Base-by-base conservation (phyloP, 1,140 invertebrate species). In the Agrilus planipennis region DNA sequence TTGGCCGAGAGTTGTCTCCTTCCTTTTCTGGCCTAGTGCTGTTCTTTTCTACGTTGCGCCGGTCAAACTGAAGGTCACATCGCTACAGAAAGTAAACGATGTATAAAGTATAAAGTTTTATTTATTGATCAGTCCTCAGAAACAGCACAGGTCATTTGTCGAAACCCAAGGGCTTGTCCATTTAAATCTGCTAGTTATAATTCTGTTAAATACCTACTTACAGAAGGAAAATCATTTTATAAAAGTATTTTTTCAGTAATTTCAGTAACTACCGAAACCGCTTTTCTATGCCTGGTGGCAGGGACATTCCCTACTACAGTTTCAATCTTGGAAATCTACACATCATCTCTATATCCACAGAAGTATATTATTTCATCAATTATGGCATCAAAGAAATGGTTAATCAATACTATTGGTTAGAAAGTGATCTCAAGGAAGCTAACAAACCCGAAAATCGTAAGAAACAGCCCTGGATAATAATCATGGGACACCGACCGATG, bases 401-500 rank as follows among this genome's bases (percentile, higher is more conserved):
- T 5, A 75, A 79, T 46, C 93, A 98, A 61, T 97, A 84, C 57
- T 68, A 86, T 22, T 98, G 92, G 91, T 68, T 98, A 4, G 71
- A 79, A 32, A 60, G 77, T 20, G 93, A 97, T 65, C 65, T 98
- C 18, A 62, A 68, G 27, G 70, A 71, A 50, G 81, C 81, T 20
- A 80, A 71, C 40, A 58, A 54, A 36, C 72, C 72, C 1, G 71
- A 76, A 61, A 76, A 78, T 55, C 75, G 80, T 59, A 70, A 58
- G 38, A 62, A 72, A 44, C 71, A 76, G 19, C 93, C 94, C 0
- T 98, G 94, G 94, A 90, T 98, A 42, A 77, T 98, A 22, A 77
- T 87, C 4, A 88, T 81, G 63, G 92, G 90, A 12, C 93, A 98
- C 62, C 70, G 91, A 15, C 93, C 94, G 1, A 95, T 98, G 91